Base-by-base conservation (phyloP, 2,113 vertebrate species). In the Paramormyrops kingsleyae region DNA sequence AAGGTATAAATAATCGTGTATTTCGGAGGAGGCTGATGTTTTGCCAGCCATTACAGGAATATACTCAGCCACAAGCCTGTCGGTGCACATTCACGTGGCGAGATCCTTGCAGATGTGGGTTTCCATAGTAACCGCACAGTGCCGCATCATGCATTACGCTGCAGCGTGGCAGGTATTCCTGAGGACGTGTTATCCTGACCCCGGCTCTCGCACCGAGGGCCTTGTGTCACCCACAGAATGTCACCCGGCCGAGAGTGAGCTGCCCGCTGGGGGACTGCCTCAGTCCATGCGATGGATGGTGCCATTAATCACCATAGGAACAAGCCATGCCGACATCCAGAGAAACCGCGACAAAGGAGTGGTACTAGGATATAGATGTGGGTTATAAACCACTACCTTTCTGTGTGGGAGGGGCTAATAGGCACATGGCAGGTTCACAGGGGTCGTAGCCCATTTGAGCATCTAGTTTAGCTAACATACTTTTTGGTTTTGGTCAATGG, bases 61-160 rank as follows among this genome's bases (percentile, higher is more conserved):
- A 44, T 8, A 44, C 21, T 88, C 19, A 59, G 13, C 47, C 24
- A 50, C 74, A 88, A 17, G n/a, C 89, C 91, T 52, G 87, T 91
- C 90, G 77, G 89, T 66, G 59, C 84, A 50, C 87, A 88, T 90
- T 5, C 87, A 90, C 89, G 85, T 92, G 88, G 88, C n/a, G 44
- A 70, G 46, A 90, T 91, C 90, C 83, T 92, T 50, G 84, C 83
- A 59, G 62, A 89, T 62, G 39, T 49, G 50, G 89, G 93, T 93
- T 92, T 59, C 92, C 92, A 93, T 92, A 91, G 88, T 88, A 93
- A 93, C 93, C 31, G 3, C 50, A 89, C 87, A 87, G 56, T 35
- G 62, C 89, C n/a, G 88, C 88, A 88, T 90, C 46, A 87, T 80
- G 77, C 52, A n/a, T 88, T 46, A 85, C 89, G 77, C n/a, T 44